Evolutionary conservation across 2,113 vertebrate species (phyloP).

Genomic region (Ctenomys sociabilis): DNA sequence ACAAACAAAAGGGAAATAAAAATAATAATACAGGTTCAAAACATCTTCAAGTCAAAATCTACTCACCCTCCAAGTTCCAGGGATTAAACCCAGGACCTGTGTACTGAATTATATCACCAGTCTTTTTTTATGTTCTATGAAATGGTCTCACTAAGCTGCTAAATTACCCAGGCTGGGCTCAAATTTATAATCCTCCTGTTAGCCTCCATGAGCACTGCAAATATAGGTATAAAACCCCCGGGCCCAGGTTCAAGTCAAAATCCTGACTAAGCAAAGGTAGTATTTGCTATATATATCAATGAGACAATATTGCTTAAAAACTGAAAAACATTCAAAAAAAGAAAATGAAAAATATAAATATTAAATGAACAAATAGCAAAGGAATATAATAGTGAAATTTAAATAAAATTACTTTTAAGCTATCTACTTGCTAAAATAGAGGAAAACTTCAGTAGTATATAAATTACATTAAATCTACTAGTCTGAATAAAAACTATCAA

Average conservation of each 20-base stretch:
- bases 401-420: slow-evolving; percentile 58
- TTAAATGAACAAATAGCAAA: slow-evolving; percentile 61
- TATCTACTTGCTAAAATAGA: slow-evolving; percentile 10
- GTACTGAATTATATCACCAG: not conserved
- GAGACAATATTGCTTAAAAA: slow-evolving; percentile 38
- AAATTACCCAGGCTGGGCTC: not conserved
- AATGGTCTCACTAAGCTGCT: not conserved
- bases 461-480: slow-evolving; percentile 50
- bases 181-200: not conserved
- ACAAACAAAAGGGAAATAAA: not conserved
- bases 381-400: not conserved
- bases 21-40: not conserved
- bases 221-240: not conserved
- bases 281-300: not conserved
- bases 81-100: not conserved
- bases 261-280: slow-evolving; percentile 32
- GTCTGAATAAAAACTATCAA: not conserved
- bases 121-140: not conserved
- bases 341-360: slow-evolving; percentile 52
- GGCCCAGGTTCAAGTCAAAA: not conserved
- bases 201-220: not conserved
- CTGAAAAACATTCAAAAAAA: not conserved
- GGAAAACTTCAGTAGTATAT: slow-evolving; percentile 31
- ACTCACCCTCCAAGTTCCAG: not conserved
- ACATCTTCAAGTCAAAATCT: not conserved